A percentile compares a stretch with the other conserved stretches of the same genome.
Conservation (phyloP, 2,797 vertebrate genomes). For the Amazona ochrocephala region DNA sequence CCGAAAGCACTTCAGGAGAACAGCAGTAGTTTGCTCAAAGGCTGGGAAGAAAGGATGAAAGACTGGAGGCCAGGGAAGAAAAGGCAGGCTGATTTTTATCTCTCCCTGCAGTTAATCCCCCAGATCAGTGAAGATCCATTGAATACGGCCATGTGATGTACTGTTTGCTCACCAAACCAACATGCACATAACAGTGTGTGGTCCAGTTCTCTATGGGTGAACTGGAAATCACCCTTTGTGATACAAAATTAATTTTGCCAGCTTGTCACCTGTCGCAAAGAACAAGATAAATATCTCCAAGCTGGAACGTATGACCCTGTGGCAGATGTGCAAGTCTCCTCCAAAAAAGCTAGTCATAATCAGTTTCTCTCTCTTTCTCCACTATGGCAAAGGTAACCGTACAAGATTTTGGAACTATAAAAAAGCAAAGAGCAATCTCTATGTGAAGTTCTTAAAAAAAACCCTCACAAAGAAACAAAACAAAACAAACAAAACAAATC, state of each 20-base stretch:
- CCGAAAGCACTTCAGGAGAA: neutral
- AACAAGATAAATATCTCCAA: neutral
- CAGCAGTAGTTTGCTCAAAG: neutral
- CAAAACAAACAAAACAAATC: neutral
- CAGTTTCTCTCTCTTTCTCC: neutral
- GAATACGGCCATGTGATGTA: neutral
- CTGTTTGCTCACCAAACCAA: neutral
- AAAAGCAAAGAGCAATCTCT: neutral
- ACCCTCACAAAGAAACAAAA: neutral
- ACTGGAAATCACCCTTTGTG: neutral
- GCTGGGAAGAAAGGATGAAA: neutral
- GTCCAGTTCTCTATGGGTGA: neutral
- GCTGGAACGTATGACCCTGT: neutral
- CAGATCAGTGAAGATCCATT: neutral
- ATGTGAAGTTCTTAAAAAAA: neutral
- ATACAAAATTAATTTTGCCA: neutral
- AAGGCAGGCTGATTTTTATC: neutral
- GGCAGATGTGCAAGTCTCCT: neutral
- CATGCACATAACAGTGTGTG: accelerated
- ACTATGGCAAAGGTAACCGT: neutral
- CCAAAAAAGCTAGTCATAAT: neutral
- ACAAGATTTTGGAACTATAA: neutral
- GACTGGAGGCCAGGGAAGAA: neutral
- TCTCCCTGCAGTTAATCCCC: neutral
- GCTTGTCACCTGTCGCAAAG: neutral